Percentiles rank a stretch among this genome's conserved stretches.
Evolutionary conservation across 2,888 invertebrate genomes (phyloP).

Genomic region (Melieria omissa): DNA sequence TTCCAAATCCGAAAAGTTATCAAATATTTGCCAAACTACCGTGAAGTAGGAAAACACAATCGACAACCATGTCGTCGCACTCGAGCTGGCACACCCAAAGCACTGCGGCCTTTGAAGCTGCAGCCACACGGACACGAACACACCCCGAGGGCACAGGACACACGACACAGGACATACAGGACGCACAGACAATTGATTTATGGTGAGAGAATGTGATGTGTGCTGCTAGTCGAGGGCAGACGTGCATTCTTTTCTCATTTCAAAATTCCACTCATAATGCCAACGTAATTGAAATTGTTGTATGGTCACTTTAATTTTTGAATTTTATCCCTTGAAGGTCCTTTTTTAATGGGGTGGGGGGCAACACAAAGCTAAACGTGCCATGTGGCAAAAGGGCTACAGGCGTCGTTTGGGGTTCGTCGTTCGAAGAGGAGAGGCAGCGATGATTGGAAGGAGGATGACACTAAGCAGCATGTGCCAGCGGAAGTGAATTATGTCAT

Average conservation of each 20-base stretch:
- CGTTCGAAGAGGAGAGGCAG: neutral
- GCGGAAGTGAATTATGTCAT: constrained; percentile 62
- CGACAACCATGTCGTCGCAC: too few species aligned
- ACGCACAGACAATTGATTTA: constrained; percentile 30
- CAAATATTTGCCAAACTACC: constrained; percentile 6
- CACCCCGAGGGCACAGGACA: too few species aligned
- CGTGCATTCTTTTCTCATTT: constrained; percentile 19
- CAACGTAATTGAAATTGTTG: constrained; percentile 57
- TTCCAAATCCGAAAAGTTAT: constrained; percentile 2
- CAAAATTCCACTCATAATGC: constrained; percentile 31
- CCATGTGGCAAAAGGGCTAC: constrained; percentile 24
- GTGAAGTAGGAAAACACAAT: neutral
- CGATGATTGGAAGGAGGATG: constrained; percentile 15
- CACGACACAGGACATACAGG: constrained; percentile 4
- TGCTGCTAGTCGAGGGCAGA: neutral
- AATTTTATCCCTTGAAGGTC: constrained; percentile 57
- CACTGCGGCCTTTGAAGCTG: constrained; percentile 21
- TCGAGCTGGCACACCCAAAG: neutral
- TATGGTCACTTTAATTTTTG: constrained; percentile 65
- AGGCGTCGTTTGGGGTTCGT: neutral
- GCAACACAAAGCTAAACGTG: constrained; percentile 15
- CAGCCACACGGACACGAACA: neutral
- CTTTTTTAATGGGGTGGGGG: neutral
- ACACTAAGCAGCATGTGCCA: constrained; percentile 43
- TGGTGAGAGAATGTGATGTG: constrained; percentile 20